Conservation (phyloP, 2,113 vertebrate genomes). For the Silurus glanis region DNA sequence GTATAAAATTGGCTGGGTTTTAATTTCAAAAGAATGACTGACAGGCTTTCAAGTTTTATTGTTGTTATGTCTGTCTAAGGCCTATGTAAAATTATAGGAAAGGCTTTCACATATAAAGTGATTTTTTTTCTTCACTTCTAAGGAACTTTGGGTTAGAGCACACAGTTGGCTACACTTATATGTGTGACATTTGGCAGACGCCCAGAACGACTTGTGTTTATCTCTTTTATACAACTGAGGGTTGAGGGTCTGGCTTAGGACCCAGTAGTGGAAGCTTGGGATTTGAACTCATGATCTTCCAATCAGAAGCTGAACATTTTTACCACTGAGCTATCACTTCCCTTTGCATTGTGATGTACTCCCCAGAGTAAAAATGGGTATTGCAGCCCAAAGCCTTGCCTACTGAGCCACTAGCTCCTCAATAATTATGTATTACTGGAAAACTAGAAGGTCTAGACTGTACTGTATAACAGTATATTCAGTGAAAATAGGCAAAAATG, state of each 20-base stretch:
- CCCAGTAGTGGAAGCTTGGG: too few relatives aligned
- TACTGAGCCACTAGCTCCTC: too few relatives aligned
- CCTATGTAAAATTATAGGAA: background rate
- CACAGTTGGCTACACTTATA: background rate
- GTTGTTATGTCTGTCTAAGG: background rate
- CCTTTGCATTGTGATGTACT: background rate
- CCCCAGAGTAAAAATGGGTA: background rate
- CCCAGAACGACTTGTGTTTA: too few relatives aligned
- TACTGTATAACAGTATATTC: background rate
- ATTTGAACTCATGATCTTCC: too few relatives aligned
- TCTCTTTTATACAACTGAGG: too few relatives aligned
- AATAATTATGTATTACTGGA: background rate
- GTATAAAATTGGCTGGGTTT: background rate
- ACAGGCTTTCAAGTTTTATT: background rate
- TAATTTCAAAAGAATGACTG: background rate
- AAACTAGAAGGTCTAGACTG: background rate
- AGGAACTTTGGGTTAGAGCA: background rate
- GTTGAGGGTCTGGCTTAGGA: too few relatives aligned
- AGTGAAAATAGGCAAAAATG: background rate
- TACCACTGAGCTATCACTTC: too few relatives aligned
- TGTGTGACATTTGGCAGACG: too few relatives aligned
- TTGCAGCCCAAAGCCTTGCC: background rate
- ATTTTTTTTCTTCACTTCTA: background rate
- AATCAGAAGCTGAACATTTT: too few relatives aligned
- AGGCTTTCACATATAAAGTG: background rate